phyloP scores from a whole-genome alignment of 35 echinoderm and acorn worm species.

The Lytechinus variegatus region DNA sequence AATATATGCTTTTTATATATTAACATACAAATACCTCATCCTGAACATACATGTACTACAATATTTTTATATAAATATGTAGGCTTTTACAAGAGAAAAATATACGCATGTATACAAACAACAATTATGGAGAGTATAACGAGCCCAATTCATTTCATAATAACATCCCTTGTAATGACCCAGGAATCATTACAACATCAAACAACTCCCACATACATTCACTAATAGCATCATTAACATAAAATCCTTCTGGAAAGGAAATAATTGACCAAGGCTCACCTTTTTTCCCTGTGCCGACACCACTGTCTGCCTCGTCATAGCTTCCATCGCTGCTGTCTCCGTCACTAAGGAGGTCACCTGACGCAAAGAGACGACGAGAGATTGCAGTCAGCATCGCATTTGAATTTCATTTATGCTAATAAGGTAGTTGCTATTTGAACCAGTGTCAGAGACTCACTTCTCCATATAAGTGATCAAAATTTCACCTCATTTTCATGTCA shows the following conservation, averaged over 20 bases:
- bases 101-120: neutral
- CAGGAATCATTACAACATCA: neutral
- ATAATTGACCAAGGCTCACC: constrained; percentile 7
- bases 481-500: neutral
- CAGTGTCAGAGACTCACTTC: neutral
- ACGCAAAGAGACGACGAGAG: constrained; percentile 47
- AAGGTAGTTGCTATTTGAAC: neutral
- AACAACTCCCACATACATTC: neutral
- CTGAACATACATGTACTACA: neutral
- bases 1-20: too few species aligned
- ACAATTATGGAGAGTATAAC: neutral
- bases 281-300: constrained; percentile 26
- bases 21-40: neutral
- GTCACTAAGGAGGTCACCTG: constrained; percentile 48
- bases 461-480: neutral
- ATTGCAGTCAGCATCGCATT: constrained; percentile 24
- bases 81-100: neutral
- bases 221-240: neutral
- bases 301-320: constrained; percentile 24
- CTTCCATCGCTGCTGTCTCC: constrained; percentile 42
- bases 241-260: neutral
- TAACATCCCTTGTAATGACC: neutral
- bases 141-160: neutral
- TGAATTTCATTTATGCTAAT: constrained; percentile 39
- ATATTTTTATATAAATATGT: neutral